phyloP scores from a whole-genome alignment of 2,888 invertebrate genomes.

The Petrophora chlorosata region DNA sequence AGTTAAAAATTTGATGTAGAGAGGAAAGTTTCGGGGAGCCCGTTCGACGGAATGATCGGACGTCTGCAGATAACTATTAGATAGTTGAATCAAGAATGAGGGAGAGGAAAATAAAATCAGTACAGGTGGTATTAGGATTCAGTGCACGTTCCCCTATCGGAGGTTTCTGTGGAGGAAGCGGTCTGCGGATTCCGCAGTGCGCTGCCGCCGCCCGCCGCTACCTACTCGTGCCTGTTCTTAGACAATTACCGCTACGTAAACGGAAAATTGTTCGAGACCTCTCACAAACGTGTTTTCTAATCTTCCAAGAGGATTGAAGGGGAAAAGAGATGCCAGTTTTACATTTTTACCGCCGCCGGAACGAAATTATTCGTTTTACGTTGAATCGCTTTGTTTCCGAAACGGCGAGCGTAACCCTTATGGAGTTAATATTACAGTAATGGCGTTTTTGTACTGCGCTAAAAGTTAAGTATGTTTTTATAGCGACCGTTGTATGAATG shows the following conservation, averaged over 20 bases:
- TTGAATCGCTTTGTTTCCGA: slow-evolving; percentile 40
- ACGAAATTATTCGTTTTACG: slow-evolving; percentile 48
- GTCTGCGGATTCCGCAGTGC: slow-evolving; percentile 72
- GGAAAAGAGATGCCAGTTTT: slow-evolving; percentile 54
- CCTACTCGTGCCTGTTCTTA: slow-evolving; percentile 71
- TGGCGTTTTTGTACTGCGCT: slow-evolving; percentile 41
- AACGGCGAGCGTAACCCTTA: slow-evolving; percentile 45
- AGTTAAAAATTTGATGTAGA: slow-evolving; percentile 39
- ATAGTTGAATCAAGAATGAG: slow-evolving; percentile 75
- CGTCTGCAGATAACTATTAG: slow-evolving; percentile 70
- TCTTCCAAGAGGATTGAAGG: slow-evolving; percentile 62
- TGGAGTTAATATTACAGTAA: slow-evolving; percentile 49
- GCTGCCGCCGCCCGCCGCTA: slow-evolving; percentile 55
- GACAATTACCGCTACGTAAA: slow-evolving; percentile 81
- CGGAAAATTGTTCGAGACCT: slow-evolving; percentile 77
- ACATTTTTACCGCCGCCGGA: slow-evolving; percentile 56
- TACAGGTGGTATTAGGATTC: slow-evolving; percentile 76
- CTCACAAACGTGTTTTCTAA: slow-evolving; percentile 77
- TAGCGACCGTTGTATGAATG: slow-evolving; percentile 37
- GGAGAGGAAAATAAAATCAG: slow-evolving; percentile 78
- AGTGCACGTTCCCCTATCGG: slow-evolving; percentile 74
- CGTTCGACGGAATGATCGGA: slow-evolving; percentile 49
- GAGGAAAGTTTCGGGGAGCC: slow-evolving; percentile 27
- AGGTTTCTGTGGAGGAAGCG: slow-evolving; percentile 66
- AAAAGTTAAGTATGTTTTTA: slow-evolving; percentile 45